Percentiles rank a stretch among this genome's conserved stretches.
phyloP scores from a whole-genome alignment of 1,140 invertebrate species.

The Phocides pigmalion region DNA sequence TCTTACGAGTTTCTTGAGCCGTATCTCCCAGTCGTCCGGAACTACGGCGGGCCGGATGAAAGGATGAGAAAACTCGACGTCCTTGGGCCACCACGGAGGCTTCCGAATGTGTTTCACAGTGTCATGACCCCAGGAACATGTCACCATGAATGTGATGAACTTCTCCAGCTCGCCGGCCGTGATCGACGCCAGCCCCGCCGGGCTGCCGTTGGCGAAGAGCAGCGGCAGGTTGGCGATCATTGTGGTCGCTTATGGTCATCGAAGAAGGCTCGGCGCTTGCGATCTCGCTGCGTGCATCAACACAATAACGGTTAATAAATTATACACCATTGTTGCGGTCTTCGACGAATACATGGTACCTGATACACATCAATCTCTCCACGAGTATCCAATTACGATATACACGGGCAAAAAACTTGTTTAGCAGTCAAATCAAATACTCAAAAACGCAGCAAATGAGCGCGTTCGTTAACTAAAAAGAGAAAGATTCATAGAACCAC shows the following conservation, averaged over 20 bases:
- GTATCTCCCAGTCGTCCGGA: constrained; percentile 85
- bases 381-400: constrained; percentile 5
- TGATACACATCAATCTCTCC: constrained; percentile 36
- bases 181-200: constrained; percentile 87
- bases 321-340: constrained; percentile 49
- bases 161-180: constrained; percentile 86
- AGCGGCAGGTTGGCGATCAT: constrained; percentile 88
- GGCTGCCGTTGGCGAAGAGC: constrained; percentile 88
- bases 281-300: constrained; percentile 54
- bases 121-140: constrained; percentile 88
- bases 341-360: constrained; percentile 41
- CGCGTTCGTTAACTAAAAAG: constrained; percentile 72
- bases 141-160: constrained; percentile 90
- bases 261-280: constrained; percentile 68
- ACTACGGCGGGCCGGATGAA: constrained; percentile 80
- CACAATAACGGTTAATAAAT: constrained; percentile 59
- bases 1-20: constrained; percentile 87
- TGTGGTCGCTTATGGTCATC: constrained; percentile 74
- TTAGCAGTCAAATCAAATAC: constrained; percentile 48
- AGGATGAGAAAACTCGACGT: constrained; percentile 87
- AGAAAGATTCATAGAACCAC: constrained; percentile 70
- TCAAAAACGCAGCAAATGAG: constrained; percentile 60
- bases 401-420: constrained; percentile 33
- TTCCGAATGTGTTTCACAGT: constrained; percentile 84
- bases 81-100: constrained; percentile 88